These are phyloP conservation scores for Gallirallus australis DNA, from an alignment of 2,797 vertebrate genomes.

Conservation along the genomic window DNA sequence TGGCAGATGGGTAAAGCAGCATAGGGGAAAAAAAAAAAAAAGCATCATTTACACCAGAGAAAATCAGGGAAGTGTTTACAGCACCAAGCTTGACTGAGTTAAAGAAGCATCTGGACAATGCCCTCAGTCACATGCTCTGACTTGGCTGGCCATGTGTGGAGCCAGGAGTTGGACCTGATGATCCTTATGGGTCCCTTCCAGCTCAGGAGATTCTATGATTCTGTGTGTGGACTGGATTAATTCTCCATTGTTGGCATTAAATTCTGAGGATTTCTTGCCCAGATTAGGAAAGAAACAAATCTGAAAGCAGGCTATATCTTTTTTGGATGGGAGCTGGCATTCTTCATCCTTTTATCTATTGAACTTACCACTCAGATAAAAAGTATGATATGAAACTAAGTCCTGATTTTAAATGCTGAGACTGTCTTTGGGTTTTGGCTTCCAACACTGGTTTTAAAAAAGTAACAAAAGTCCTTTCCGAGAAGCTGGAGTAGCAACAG, in stretches of 20 bases:
- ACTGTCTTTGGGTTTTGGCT: background rate
- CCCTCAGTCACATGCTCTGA: no score
- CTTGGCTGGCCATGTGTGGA: no score
- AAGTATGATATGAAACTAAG: background rate
- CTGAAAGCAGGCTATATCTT: background rate
- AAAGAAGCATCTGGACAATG: no score
- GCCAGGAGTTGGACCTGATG: no score
- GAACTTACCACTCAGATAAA: background rate
- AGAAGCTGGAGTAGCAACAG: background rate
- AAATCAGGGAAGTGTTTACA: background rate
- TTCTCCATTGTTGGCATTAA: background rate
- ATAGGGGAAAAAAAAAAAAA: no score
- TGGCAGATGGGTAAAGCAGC: background rate
- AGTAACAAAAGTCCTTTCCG: background rate
- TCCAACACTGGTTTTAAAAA: background rate
- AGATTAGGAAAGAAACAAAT: background rate
- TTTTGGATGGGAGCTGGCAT: background rate
- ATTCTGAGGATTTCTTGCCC: background rate
- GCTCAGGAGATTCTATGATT: no score
- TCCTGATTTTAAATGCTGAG: background rate
- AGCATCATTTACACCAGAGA: background rate
- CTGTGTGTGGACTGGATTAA: background rate
- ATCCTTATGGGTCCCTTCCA: no score
- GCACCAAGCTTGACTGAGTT: no score
- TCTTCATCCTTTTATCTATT: background rate